These are phyloP conservation scores for Hippopotamyrus pictus DNA, from an alignment of 2,797 vertebrate species.

Conservation along the genomic window DNA sequence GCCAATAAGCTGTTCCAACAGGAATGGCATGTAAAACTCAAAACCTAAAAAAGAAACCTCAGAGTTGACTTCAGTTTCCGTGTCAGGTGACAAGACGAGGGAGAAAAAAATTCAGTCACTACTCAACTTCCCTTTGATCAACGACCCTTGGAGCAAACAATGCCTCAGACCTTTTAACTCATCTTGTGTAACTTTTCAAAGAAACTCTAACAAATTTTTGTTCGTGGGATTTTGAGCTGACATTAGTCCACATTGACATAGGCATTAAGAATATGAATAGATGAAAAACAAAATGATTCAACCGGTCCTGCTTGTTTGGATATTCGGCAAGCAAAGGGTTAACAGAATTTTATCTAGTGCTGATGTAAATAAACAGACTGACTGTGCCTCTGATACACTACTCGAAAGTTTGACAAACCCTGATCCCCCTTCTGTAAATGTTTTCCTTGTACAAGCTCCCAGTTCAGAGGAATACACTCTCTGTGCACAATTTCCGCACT, in stretches of 20 bases:
- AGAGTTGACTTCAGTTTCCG: constrained; percentile 32
- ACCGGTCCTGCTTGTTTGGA: neutral
- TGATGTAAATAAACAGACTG: neutral
- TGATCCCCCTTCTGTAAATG: constrained; percentile 11
- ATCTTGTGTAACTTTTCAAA: constrained; percentile 5
- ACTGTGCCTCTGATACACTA: neutral
- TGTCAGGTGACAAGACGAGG: constrained; percentile 13
- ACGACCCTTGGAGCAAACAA: constrained; percentile 17
- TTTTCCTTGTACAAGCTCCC: neutral
- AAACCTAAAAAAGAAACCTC: constrained; percentile 2
- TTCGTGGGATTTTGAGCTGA: constrained; percentile 15
- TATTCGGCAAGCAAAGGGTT: neutral
- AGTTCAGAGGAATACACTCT: neutral
- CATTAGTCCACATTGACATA: constrained; percentile 32
- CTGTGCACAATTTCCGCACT: neutral
- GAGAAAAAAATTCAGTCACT: constrained; percentile 6
- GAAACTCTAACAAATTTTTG: constrained; percentile 37
- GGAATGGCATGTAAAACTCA: constrained; percentile 31
- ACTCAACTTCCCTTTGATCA: constrained; percentile 17
- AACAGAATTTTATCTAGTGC: neutral
- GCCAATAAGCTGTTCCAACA: constrained; percentile 34
- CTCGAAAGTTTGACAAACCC: constrained; percentile 9
- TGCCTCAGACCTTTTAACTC: constrained; percentile 41
- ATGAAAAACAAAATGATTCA: neutral
- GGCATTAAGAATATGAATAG: constrained; percentile 16